Percentiles rank a stretch among this genome's conserved stretches.
Conservation (phyloP, 2,888 invertebrate genomes). For the Trachelus tabidus region DNA sequence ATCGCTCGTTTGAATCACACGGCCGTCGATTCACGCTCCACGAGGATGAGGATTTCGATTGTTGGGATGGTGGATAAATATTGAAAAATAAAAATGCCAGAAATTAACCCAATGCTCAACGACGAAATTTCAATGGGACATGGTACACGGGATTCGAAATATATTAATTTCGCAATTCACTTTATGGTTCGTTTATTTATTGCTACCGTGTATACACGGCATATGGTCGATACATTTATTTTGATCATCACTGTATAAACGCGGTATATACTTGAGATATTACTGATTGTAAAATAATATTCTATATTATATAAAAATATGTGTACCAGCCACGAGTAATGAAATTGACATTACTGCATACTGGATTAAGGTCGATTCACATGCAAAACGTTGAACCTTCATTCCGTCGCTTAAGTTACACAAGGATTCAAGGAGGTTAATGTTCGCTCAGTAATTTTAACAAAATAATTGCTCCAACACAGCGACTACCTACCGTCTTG, state of each 20-base stretch:
- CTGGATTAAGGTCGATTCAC: not conserved
- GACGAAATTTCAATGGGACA: not conserved
- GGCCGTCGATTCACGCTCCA: not conserved
- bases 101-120: not conserved
- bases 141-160: not conserved
- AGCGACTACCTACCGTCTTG: slow-evolving; percentile 26
- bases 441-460: slow-evolving; percentile 33
- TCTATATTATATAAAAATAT: not conserved
- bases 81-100: not conserved
- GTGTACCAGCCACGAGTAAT: not conserved
- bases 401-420: not conserved
- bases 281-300: not conserved
- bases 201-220: not conserved
- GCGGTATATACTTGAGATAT: not conserved
- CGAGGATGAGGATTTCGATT: not conserved
- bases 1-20: slow-evolving; percentile 1
- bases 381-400: not conserved
- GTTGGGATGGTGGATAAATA: not conserved
- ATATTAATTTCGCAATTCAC: not conserved
- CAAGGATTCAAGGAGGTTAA: slow-evolving; percentile 3
- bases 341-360: not conserved
- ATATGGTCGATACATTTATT: not conserved
- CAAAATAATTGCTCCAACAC: slow-evolving; percentile 36
- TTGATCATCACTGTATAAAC: not conserved
- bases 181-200: not conserved